Base-by-base conservation (phyloP, 2,888 invertebrate genomes). In the Oeneis ivallda region DNA sequence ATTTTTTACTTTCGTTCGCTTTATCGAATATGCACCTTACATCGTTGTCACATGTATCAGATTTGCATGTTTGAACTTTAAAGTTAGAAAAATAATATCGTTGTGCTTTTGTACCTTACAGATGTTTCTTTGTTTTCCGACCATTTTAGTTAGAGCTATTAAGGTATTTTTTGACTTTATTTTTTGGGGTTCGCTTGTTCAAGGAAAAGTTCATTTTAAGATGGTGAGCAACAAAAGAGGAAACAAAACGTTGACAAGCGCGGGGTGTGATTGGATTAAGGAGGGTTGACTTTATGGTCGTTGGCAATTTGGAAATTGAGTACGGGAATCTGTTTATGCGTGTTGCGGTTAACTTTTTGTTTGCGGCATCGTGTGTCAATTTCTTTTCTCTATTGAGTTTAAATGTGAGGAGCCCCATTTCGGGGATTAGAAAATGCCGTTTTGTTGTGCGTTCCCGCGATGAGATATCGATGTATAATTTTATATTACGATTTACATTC, bases 181-280 rank as follows among this genome's bases (percentile, higher is more conserved):
- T 10, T 56, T 45, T 34, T 15, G 9, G 39, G 53, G 19, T 17
- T 15, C 37, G 17, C 32, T 34, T 56, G 15, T 41, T 45, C n/a
- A 65, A 57, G 65, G 68, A 73, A n/a, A 65, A 72, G 85, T 68
- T 84, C 85, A 78, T 76, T 68, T 79, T 74, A 71, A 43, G 66
- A 47, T 83, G 85, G 87, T 75, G 69, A 76, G 71, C 68, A 77
- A 75, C 78, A 85, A 86, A 86, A 87, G 80, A 85, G 81, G 81
- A 87, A 89, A 89, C 87, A 89, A 91, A 92, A 89, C 86, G 91
- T 87, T 90, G 91, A 91, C 91, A 90, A 87, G 89, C 85, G 80
- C 83, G 79, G 85, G 87, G 86, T 89, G 87, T 85, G 89, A 91
- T 90, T 86, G 89, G 84, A 91, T 91, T 89, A 91, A 83, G 89